These are phyloP conservation scores for Fregetta grallaria DNA, from an alignment of 2,113 vertebrate species.

Conservation along the genomic window DNA sequence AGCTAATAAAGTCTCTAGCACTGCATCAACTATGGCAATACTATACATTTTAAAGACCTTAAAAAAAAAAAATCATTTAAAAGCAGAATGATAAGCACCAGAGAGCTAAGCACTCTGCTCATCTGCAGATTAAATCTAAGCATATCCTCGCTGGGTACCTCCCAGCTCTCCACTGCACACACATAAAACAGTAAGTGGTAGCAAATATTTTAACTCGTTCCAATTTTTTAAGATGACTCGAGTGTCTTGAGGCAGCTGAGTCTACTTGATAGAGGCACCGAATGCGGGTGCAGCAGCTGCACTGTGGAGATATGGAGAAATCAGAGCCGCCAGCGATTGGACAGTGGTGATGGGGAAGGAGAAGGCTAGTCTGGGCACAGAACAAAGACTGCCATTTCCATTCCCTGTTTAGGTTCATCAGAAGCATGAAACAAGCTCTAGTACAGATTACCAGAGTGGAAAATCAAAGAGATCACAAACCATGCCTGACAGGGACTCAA, in stretches of 20 bases:
- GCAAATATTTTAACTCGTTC: neutral
- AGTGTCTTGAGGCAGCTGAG: neutral
- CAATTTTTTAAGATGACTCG: neutral
- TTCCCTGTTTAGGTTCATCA: neutral
- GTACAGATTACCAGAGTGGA: neutral
- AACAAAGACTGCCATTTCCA: conserved; percentile 72
- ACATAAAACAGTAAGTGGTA: fast-evolving
- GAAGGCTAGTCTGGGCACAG: neutral
- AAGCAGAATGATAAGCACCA: fast-evolving
- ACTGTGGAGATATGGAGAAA: neutral
- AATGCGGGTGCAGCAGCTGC: neutral
- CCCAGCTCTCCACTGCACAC: neutral
- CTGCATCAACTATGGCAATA: neutral
- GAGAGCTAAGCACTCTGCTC: neutral
- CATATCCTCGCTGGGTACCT: fast-evolving
- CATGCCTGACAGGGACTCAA: neutral
- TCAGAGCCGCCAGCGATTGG: neutral
- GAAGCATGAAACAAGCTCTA: neutral
- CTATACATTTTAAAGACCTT: fast-evolving
- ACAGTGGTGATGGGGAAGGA: neutral
- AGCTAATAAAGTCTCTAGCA: neutral
- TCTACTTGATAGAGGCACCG: neutral
- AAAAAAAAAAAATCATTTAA: neutral
- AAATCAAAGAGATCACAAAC: neutral
- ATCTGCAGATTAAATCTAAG: fast-evolving